These are phyloP conservation scores for Argopecten irradians DNA, from an alignment of 1,140 invertebrate genomes.

Conservation along the genomic window DNA sequence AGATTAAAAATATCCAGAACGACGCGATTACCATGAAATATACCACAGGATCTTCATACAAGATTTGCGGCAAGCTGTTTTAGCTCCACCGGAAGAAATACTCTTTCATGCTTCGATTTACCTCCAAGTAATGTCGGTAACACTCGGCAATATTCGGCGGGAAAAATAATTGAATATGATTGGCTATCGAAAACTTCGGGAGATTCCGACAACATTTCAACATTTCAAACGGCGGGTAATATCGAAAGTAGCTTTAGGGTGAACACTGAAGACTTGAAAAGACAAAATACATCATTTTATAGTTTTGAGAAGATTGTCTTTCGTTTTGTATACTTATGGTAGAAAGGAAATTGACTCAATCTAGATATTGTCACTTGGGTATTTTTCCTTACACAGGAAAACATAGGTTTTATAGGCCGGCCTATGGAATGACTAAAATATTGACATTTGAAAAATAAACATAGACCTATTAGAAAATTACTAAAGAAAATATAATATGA, in stretches of 20 bases:
- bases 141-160: slow-evolving; percentile 13
- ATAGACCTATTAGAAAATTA: too few species aligned
- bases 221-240: background rate
- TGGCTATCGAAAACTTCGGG: background rate
- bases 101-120: slow-evolving; percentile 21
- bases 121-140: background rate
- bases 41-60: background rate
- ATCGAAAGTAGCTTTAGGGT: slow-evolving; percentile 5
- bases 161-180: slow-evolving; percentile 23
- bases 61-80: slow-evolving; percentile 14
- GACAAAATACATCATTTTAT: too few species aligned
- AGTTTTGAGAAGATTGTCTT: too few species aligned
- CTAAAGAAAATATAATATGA: too few species aligned
- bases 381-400: too few species aligned
- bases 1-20: background rate
- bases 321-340: too few species aligned
- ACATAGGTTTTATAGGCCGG: too few species aligned
- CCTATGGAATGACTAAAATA: too few species aligned
- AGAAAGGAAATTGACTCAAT: too few species aligned
- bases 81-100: slow-evolving; percentile 20
- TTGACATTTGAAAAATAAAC: too few species aligned
- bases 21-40: background rate
- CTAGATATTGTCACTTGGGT: too few species aligned
- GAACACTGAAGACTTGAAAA: background rate
- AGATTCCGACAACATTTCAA: background rate